Base-by-base conservation (phyloP, 2,888 invertebrate species). In the Leptinotarsa peninsularis region DNA sequence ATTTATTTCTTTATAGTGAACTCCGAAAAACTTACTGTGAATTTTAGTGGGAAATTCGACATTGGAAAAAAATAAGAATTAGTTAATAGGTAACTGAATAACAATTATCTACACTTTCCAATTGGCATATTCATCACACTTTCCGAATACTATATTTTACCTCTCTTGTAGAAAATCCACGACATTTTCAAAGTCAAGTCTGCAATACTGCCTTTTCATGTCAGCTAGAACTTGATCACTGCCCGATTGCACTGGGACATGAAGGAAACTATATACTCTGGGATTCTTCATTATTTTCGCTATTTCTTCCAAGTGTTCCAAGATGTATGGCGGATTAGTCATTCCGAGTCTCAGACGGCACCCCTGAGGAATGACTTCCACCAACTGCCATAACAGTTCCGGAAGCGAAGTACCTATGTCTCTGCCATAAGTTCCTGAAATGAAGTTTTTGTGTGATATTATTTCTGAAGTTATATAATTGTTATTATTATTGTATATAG, bases 281-380 rank as follows among this genome's bases (percentile, higher is more conserved):
- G 97, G 96, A 88, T 98, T 96, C 71, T 91, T 90, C 87, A 99
- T 91, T 80, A 98, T 95, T 84, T 93, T 92, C 1, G 96, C 94
- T 73, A 99, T 95, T 86, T 97, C 95, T 87, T 95, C 93, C 27
- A 99, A 89, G 87, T 99, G 97, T 82, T 99, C 98, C 74, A 98
- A 89, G 76, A 99, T 99, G 87, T 99, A 99, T 0, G 99, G 99
- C 0, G 99, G 99, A 90, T 99, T 99, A 69, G 98, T 99, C 97
- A 99, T 99, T 17, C 99, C 99, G 49, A 98, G 91, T 67, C 98
- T 91, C 84, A 97, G 90, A 88, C 95, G 91, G 82, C 95, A 95
- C 10, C 94, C 93, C 58, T 92, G 89, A 0, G 94, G 94, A 73
- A 94, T 92, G 17, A 93, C 92, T 72, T 94, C 92, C 0, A 98